Percentiles rank a stretch among this genome's conserved stretches.
phyloP scores from a whole-genome alignment of 2,113 vertebrate species.

The Nycticebus coucang region DNA sequence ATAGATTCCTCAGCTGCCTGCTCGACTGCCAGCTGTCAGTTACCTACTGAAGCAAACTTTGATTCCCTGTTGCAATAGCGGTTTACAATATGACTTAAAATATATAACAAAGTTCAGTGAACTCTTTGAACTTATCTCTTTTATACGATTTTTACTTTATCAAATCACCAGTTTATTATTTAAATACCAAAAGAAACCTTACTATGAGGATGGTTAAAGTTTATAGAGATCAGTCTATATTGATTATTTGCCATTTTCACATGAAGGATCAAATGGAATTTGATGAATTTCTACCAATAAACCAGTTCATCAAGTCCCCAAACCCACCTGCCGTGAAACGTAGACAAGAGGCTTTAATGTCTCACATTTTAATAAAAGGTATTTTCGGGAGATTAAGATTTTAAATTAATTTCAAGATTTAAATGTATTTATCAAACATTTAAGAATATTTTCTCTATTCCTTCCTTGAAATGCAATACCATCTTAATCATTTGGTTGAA shows the following conservation, averaged over 20 bases:
- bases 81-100: conserved; percentile 57
- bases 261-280: too few relatives aligned
- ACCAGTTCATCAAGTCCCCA: conserved; percentile 29
- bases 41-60: background rate
- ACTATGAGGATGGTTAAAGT: conserved; percentile 14
- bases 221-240: background rate
- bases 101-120: background rate
- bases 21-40: conserved; percentile 3
- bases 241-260: conserved; percentile 43
- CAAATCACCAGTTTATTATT: conserved; percentile 20
- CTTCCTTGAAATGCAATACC: background rate
- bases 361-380: conserved; percentile 65
- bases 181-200: conserved; percentile 6
- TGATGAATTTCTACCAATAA: background rate
- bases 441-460: background rate
- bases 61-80: background rate
- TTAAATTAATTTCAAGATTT: conserved; percentile 68
- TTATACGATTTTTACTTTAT: conserved; percentile 1
- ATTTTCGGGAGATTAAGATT: conserved; percentile 62
- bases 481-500: conserved; percentile 29
- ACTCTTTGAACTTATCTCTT: background rate
- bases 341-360: conserved; percentile 53
- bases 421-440: background rate
- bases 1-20: conserved; percentile 27
- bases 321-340: conserved; percentile 51